A percentile compares a stretch with the other conserved stretches of the same genome.
phyloP scores from a whole-genome alignment of 64 coral and sea anemone species.

The Platygyra sinensis region DNA sequence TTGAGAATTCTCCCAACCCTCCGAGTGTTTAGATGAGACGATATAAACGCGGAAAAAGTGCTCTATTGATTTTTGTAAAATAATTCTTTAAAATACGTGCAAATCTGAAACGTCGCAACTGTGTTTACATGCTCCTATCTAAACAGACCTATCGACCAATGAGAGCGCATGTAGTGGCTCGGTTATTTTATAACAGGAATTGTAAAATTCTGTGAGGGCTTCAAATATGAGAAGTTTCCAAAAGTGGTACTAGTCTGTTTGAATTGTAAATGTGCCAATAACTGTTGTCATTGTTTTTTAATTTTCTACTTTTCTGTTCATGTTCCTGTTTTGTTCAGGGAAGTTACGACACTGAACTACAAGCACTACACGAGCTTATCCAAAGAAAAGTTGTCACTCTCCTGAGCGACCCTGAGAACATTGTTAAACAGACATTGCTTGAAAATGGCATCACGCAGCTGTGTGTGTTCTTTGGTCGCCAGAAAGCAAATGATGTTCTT shows the following conservation, averaged over 20 bases:
- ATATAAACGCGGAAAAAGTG: too few species aligned
- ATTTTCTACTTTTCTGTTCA: background rate
- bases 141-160: too few species aligned
- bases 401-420: conserved; percentile 91
- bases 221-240: background rate
- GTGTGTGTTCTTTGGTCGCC: conserved; percentile 97
- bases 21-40: too few species aligned
- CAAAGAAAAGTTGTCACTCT: conserved; percentile 80
- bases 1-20: too few species aligned
- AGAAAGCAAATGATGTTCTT: conserved; percentile 95
- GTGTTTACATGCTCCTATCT: too few species aligned
- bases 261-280: too few species aligned
- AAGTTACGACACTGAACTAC: conserved; percentile 72
- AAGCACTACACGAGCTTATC: conserved; percentile 75
- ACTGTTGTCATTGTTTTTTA: background rate
- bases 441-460: conserved; percentile 96
- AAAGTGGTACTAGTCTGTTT: background rate
- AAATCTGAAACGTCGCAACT: too few species aligned
- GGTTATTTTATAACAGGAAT: too few species aligned
- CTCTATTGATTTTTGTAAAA: too few species aligned
- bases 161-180: too few species aligned
- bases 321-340: conserved; percentile 36
- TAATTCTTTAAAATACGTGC: too few species aligned
- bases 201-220: too few species aligned
- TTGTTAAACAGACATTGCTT: conserved; percentile 92